A percentile compares a stretch with the other conserved stretches of the same genome.
Conservation (phyloP, 2,888 invertebrate genomes). For the Drosophila mimetica region DNA sequence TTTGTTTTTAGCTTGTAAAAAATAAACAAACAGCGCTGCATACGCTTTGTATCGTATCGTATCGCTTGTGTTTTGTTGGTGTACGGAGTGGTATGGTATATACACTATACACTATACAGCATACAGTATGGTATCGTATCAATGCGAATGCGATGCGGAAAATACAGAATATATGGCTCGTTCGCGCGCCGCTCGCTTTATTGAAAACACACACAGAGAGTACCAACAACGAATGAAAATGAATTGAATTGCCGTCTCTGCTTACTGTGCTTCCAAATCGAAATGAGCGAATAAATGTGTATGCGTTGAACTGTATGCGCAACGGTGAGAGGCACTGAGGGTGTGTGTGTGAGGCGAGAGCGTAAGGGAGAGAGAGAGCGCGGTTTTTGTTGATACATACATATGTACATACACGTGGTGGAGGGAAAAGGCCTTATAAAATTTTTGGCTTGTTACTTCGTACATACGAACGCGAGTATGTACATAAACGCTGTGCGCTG, state of each 20-base stretch:
- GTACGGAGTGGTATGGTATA: too few relatives aligned
- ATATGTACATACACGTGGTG: constrained; percentile 74
- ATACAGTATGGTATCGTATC: constrained; percentile 2
- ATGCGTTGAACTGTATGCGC: constrained; percentile 65
- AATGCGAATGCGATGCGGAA: constrained; percentile 62
- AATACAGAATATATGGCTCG: constrained; percentile 73
- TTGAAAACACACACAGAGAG: constrained; percentile 83
- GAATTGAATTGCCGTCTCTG: constrained; percentile 82
- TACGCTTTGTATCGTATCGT: constrained; percentile 55
- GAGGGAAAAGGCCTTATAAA: constrained; percentile 67
- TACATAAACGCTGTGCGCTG: constrained; percentile 21
- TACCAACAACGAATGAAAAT: constrained; percentile 84
- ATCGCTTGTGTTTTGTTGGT: constrained; percentile 63
- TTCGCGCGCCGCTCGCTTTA: constrained; percentile 77
- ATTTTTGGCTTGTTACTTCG: constrained; percentile 54
- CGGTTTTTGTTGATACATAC: constrained; percentile 9
- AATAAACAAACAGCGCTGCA: constrained; percentile 75
- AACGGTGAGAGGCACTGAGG: constrained; percentile 48
- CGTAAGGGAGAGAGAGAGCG: constrained; percentile 3
- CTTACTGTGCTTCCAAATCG: constrained; percentile 69
- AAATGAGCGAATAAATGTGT: constrained; percentile 66
- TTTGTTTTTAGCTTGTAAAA: constrained; percentile 71
- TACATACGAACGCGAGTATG: constrained; percentile 23
- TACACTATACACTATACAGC: neutral
- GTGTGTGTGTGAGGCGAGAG: constrained; percentile 40